Evolutionary conservation across 2,888 invertebrate species (phyloP), one percentile per base, ranked within the genome.

Genomic region (Idaea straminata): DNA sequence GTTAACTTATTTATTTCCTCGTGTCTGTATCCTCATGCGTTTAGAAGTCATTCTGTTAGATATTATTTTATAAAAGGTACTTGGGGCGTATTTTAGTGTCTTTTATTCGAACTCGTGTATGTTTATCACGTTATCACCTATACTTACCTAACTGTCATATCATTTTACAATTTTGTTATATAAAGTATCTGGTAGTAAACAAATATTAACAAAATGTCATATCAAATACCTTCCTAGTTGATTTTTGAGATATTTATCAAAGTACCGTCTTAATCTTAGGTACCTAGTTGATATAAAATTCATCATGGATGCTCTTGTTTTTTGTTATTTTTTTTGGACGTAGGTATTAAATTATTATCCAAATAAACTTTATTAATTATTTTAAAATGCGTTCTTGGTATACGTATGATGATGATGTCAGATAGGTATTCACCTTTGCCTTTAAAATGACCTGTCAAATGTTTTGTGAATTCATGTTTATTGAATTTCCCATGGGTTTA

Each of bases 401-500:
- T 25, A 25, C 1, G 47, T 10, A 47, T 47, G 6, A 47, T 47
- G 47, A 47, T 47, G 47, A 47, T 47, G 10, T 47, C 47, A 47
- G 47, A 47, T 13, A 47, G 47, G 13, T 47, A 47, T 10, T 25
- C 3, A 25, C 25, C 25, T 25, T 47, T 47, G 47, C 47, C 47
- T 47, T 47, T 10, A 47, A 47, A 47, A 10, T 47, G 47, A 47
- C 47, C 47, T 47, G 47, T 10, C 7, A 47, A 47, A 7, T 47
- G 7, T 47, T 47, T 47, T 4, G 7, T 47, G 47, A 13, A 47
- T 47, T 38, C 38, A 25, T 25, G 25, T 25, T 25, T 25, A 25
- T 62, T 38, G 5, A 25, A 62, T 38, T 38, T 38, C 25, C 25
- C 35, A 59, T 61, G 25, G 35, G 61, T 34, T 63, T 58, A 4